A percentile compares a stretch with the other conserved stretches of the same genome.
phyloP scores from a whole-genome alignment of 2,888 invertebrate genomes.

The Mythimna impura region DNA sequence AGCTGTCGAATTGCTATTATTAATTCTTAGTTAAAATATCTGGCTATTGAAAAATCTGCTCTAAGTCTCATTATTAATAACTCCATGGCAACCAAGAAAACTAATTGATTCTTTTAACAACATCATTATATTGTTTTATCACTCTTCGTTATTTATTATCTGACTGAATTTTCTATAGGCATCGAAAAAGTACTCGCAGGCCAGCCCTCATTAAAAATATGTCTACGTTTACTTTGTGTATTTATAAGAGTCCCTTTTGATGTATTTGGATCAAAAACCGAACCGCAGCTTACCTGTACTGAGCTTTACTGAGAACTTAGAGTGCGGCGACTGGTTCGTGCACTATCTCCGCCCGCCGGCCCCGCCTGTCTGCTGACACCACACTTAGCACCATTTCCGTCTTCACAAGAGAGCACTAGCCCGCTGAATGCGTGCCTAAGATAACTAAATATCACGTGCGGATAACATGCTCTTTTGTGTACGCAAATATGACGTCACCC shows the following conservation, averaged over 20 bases:
- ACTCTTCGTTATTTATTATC: slow-evolving; percentile 15
- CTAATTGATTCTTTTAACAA: slow-evolving; percentile 4
- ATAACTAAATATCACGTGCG: slow-evolving; percentile 49
- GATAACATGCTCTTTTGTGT: slow-evolving; percentile 53
- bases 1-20: no score
- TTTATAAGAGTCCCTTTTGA: slow-evolving; percentile 36
- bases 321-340: slow-evolving; percentile 70
- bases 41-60: no score
- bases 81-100: background rate
- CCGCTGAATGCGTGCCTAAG: slow-evolving; percentile 54
- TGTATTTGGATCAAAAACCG: slow-evolving; percentile 46
- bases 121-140: slow-evolving; percentile 14
- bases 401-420: slow-evolving; percentile 69
- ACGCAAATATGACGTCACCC: slow-evolving; percentile 37
- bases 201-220: slow-evolving; percentile 45
- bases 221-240: slow-evolving; percentile 38
- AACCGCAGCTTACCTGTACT: slow-evolving; percentile 41
- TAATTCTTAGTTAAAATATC: no score
- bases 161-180: slow-evolving; percentile 19
- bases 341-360: slow-evolving; percentile 72
- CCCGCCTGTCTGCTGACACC: slow-evolving; percentile 72
- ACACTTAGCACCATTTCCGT: slow-evolving; percentile 81
- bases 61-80: background rate
- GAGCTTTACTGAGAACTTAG: slow-evolving; percentile 41
- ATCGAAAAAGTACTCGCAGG: slow-evolving; percentile 23